Evolutionary conservation across 2,888 invertebrate species (phyloP).

Genomic region (Apamea epomidion): DNA sequence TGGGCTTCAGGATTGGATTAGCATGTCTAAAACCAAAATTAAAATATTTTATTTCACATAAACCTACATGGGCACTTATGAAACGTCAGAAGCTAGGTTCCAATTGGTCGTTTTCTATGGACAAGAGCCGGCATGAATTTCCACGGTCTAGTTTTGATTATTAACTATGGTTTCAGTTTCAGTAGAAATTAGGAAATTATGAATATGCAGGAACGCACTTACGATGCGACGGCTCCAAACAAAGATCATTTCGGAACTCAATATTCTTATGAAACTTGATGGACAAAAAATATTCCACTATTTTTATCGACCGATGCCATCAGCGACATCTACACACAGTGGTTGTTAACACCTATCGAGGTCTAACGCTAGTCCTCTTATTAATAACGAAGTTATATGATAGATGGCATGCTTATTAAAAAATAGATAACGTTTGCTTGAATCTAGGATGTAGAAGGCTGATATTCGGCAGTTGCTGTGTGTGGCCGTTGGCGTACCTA

Average conservation of each 20-base stretch:
- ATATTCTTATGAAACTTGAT: not conserved
- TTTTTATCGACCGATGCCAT: not conserved
- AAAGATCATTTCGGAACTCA: not conserved
- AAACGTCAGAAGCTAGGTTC: no score
- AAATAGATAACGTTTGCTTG: no score
- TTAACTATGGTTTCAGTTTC: no score
- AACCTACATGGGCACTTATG: no score
- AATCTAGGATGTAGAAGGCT: not conserved
- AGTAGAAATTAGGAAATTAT: no score
- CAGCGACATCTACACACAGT: constrained; percentile 48
- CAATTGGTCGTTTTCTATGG: no score
- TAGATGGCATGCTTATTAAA: constrained; percentile 43
- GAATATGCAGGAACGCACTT: no score
- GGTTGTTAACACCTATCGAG: not conserved
- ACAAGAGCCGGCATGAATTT: no score
- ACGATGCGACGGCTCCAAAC: no score
- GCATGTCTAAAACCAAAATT: not conserved
- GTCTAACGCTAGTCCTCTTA: not conserved
- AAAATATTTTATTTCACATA: no score
- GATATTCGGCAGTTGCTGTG: not conserved
- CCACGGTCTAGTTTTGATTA: no score
- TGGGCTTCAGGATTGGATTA: not conserved
- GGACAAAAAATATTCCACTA: not conserved
- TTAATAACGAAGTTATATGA: not conserved
- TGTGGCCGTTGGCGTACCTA: no score